Evolutionary conservation across 2,888 invertebrate genomes (phyloP), one percentile per base, ranked within the genome.

Genomic region (Acleris literana): DNA sequence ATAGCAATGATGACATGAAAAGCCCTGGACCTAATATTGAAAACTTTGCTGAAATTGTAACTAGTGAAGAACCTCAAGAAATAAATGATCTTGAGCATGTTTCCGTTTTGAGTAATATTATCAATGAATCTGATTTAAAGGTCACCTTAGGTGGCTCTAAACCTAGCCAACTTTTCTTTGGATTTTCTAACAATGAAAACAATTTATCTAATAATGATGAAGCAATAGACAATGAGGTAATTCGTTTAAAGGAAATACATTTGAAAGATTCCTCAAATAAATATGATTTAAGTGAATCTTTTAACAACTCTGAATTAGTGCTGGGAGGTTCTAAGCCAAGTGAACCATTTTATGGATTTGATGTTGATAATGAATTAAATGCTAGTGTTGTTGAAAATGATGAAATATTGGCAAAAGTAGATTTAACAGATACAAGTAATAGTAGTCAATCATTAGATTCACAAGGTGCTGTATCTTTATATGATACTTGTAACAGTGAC

Each of bases 401-500:
- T 52, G 17, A 58, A 54, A 29, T 16, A 18, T 55, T 22, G 18
- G 16, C 57, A 3, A 48, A 57, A 7, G 16, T 5, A 49, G 11
- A 52, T 25, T 20, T 46, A 20, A 43, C 33, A 17, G 43, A 43
- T 18, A 48, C 17, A 17, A 55, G 39, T 44, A 16, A 33, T 5
- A 22, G 54, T 64, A 46, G 22, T 60, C 18, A 33, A 63, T 65
- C 68, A 58, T 5, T 53, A 22, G 60, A 65, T 22, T 75, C 70
- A 52, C 60, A 63, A 62, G 60, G 83, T 29, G 77, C 71, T 69
- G 76, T 80, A 72, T 88, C 88, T 43, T 70, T 80, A 54, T 91
- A 90, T 84, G 85, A 89, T 68, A 88, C 89, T 65, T 91, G 90
- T 71, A 77, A 81, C 66, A 87, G 85, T 80, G 84, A 84, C 16